Evolutionary conservation across 2,888 invertebrate species (phyloP).

Genomic region (Amiota minor): DNA sequence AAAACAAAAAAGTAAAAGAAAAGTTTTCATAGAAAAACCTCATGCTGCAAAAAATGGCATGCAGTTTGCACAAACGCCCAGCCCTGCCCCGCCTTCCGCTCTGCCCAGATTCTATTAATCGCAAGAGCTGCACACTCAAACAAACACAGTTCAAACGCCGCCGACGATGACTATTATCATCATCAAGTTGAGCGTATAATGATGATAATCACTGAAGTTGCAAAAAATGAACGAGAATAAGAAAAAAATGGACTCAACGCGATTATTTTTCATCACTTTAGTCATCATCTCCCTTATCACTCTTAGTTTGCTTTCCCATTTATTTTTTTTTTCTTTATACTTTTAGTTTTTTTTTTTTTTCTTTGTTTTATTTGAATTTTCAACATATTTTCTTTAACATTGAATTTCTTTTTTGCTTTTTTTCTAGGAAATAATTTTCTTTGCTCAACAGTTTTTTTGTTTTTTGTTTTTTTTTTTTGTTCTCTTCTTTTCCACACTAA

Average conservation of each 20-base stretch:
- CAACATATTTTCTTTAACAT: constrained; percentile 15
- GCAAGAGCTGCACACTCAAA: not conserved
- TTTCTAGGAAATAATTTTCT: constrained; percentile 61
- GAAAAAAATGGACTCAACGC: constrained; percentile 46
- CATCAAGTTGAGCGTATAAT: constrained; percentile 61
- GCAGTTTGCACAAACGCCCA: not conserved
- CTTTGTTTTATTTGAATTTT: constrained; percentile 33
- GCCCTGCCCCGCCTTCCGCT: not conserved
- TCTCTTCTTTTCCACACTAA: not conserved
- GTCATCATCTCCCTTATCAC: not conserved
- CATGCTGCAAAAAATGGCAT: constrained; percentile 2
- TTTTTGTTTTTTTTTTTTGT: constrained; percentile 3
- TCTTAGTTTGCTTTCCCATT: not conserved
- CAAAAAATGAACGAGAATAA: constrained; percentile 2
- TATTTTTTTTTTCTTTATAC: constrained; percentile 33
- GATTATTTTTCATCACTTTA: constrained; percentile 55
- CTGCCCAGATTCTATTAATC: not conserved
- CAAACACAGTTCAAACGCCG: constrained; percentile 17
- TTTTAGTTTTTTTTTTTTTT: constrained; percentile 2
- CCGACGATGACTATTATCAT: constrained; percentile 56
- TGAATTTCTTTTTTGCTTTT: constrained; percentile 7
- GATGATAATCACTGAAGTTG: constrained; percentile 18
- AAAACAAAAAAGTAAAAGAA: constrained; percentile 8
- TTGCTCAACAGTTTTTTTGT: constrained; percentile 44
- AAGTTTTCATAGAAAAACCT: constrained; percentile 17